phyloP scores from a whole-genome alignment of 2,888 invertebrate species.

The Acrocera orbiculus region DNA sequence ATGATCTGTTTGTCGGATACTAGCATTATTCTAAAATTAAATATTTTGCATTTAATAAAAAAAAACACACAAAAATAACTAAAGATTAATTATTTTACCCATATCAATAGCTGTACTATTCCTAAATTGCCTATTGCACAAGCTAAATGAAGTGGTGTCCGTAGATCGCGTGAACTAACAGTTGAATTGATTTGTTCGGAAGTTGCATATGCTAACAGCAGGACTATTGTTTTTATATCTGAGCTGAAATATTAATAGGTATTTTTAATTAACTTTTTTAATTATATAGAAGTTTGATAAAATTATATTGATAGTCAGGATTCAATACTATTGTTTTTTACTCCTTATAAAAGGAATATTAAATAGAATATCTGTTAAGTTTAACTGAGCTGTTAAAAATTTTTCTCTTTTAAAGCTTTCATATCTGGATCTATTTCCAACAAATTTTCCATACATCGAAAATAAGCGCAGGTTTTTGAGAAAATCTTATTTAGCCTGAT shows the following conservation, averaged over 20 bases:
- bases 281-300: background rate
- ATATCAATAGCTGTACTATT: conserved; percentile 80
- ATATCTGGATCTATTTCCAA: too few species aligned
- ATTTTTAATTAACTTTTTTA: too few species aligned
- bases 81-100: conserved; percentile 42
- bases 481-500: too few species aligned
- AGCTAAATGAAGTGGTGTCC: conserved; percentile 76
- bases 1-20: conserved; percentile 76
- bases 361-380: too few species aligned
- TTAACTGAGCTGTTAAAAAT: too few species aligned
- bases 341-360: too few species aligned
- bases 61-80: too few species aligned
- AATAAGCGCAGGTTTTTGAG: too few species aligned
- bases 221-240: conserved; percentile 48
- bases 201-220: conserved; percentile 44
- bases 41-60: background rate
- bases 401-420: too few species aligned
- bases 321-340: background rate
- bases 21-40: conserved; percentile 68
- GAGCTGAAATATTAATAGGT: conserved; percentile 32
- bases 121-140: conserved; percentile 79
- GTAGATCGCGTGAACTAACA: conserved; percentile 53
- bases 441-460: too few species aligned
- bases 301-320: background rate
- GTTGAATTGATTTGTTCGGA: conserved; percentile 60